These are phyloP conservation scores for Sminthurides aquaticus DNA, from an alignment of 2,888 invertebrate species.

Conservation along the genomic window DNA sequence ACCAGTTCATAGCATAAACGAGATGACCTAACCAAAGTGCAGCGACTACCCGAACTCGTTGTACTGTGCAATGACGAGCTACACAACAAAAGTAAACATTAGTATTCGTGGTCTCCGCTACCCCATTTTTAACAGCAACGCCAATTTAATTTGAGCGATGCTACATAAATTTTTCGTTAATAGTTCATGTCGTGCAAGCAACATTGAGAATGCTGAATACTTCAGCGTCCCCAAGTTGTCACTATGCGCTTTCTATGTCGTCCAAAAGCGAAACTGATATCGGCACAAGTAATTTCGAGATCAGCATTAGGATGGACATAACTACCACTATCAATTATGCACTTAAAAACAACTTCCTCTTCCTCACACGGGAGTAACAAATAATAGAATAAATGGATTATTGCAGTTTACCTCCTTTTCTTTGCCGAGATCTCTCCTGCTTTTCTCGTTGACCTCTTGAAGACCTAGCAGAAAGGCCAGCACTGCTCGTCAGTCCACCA, in stretches of 20 bases:
- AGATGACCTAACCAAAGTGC: constrained; percentile 37
- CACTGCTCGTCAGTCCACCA: background rate
- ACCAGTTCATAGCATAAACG: constrained; percentile 41
- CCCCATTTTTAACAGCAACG: too few relatives aligned
- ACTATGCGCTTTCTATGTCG: background rate
- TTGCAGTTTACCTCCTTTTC: constrained; percentile 40
- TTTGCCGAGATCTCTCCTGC: constrained; percentile 32
- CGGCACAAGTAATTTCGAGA: background rate
- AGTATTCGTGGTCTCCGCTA: too few relatives aligned
- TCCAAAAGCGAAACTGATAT: constrained; percentile 14
- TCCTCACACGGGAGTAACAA: too few relatives aligned
- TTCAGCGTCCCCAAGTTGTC: too few relatives aligned
- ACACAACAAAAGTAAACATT: constrained; percentile 4
- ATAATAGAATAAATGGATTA: too few relatives aligned
- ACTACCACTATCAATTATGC: background rate
- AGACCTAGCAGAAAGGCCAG: constrained; percentile 1
- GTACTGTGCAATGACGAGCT: constrained; percentile 35
- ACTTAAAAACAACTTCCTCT: background rate
- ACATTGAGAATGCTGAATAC: background rate
- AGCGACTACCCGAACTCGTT: constrained; percentile 29
- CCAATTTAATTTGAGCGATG: background rate
- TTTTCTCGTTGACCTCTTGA: constrained; percentile 26
- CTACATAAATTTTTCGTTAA: background rate
- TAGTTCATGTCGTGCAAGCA: background rate
- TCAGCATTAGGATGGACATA: constrained; percentile 12